phyloP scores from a whole-genome alignment of 2,797 vertebrate genomes.

The Acanthornis magna region DNA sequence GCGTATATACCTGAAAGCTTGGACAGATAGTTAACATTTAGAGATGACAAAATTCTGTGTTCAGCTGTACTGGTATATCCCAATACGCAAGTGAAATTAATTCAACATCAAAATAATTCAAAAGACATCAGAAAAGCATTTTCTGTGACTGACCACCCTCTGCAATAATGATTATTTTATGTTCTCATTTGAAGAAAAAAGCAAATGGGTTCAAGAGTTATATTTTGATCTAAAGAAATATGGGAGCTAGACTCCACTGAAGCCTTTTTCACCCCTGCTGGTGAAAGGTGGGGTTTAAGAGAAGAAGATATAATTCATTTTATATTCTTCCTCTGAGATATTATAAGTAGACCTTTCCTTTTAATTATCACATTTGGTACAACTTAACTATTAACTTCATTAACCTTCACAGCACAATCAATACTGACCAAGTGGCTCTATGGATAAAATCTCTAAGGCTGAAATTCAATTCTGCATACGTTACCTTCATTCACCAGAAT shows the following conservation, averaged over 20 bases:
- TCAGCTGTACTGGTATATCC: not conserved
- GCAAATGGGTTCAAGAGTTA: not conserved
- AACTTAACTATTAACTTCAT: not conserved
- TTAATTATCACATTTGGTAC: not conserved
- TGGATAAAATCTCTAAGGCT: not conserved
- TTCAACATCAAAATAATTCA: not conserved
- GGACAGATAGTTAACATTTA: not conserved
- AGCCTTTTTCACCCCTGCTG: not conserved
- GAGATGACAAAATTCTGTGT: not conserved
- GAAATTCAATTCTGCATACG: not conserved
- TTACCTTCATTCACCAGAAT: conserved; percentile 17
- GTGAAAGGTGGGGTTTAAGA: not conserved
- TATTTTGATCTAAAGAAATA: not conserved
- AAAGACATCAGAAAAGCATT: not conserved
- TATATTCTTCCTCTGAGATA: not conserved
- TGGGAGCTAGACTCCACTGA: not conserved
- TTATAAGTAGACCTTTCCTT: not conserved
- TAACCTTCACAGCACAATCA: not conserved
- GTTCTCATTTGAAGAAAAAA: not conserved
- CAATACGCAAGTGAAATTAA: not conserved
- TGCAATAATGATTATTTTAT: not conserved
- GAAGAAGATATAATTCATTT: not conserved
- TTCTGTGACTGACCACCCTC: not conserved
- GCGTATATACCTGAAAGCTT: not conserved
- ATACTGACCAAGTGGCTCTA: not conserved